A percentile compares a stretch with the other conserved stretches of the same genome.
These are phyloP conservation scores for Pecten maximus DNA, from an alignment of 2,888 invertebrate species.

Conservation along the genomic window DNA sequence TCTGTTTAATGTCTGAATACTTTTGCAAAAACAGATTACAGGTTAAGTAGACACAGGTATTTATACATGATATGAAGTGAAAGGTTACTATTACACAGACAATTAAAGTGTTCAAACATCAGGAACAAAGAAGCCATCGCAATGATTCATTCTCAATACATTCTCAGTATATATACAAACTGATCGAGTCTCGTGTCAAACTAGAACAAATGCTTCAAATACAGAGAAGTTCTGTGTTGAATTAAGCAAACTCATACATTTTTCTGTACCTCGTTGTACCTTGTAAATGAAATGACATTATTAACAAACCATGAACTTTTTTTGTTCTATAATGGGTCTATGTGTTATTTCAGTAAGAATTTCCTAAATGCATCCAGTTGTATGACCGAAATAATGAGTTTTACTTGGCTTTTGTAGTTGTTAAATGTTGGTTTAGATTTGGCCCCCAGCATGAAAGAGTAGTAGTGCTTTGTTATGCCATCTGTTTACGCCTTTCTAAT, in stretches of 20 bases:
- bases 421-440: neutral
- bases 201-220: neutral
- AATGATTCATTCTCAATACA: neutral
- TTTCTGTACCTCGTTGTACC: neutral
- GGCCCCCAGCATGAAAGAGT: neutral
- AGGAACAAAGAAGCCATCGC: neutral
- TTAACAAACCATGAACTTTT: neutral
- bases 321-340: neutral
- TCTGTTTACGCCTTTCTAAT: neutral
- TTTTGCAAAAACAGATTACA: too few species aligned
- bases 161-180: neutral
- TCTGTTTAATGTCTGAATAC: too few species aligned
- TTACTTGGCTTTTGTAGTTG: neutral
- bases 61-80: too few species aligned
- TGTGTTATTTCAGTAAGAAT: neutral
- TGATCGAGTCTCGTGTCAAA: neutral
- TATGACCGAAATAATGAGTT: neutral
- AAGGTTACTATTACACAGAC: neutral
- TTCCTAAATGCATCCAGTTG: neutral
- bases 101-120: neutral
- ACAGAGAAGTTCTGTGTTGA: neutral
- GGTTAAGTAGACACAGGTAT: too few species aligned
- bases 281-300: too few species aligned
- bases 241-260: neutral
- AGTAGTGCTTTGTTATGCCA: neutral